These are phyloP conservation scores for Scopus umbretta DNA, from an alignment of 2,113 vertebrate genomes.

Conservation along the genomic window DNA sequence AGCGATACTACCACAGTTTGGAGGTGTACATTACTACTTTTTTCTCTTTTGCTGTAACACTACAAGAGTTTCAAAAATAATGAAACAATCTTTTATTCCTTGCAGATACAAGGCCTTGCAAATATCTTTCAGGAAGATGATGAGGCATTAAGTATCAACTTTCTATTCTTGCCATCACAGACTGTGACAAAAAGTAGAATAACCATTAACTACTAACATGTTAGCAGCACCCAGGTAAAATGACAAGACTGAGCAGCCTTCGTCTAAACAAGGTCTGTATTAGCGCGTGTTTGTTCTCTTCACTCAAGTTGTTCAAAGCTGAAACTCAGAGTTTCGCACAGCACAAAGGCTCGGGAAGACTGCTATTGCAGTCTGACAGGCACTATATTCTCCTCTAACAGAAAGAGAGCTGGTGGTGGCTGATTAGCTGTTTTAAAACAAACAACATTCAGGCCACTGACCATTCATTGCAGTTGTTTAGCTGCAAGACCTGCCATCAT, in stretches of 20 bases:
- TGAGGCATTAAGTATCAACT: neutral
- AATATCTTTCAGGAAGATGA: neutral
- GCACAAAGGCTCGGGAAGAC: neutral
- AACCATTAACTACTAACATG: neutral
- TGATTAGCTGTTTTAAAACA: neutral
- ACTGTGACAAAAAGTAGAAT: neutral
- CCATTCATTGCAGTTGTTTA: neutral
- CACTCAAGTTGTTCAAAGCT: neutral
- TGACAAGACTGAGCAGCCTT: neutral
- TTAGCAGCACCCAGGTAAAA: neutral
- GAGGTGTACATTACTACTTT: neutral
- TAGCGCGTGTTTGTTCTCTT: neutral
- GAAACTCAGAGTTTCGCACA: neutral
- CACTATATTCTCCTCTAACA: neutral
- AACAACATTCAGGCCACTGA: neutral
- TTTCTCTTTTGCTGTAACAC: neutral
- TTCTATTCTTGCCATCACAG: neutral
- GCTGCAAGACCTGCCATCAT: neutral
- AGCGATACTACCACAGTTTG: neutral
- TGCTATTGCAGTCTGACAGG: neutral
- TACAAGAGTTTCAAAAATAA: neutral
- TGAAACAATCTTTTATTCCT: neutral
- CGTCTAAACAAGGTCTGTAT: neutral
- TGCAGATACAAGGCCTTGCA: neutral
- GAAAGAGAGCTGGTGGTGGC: neutral